phyloP scores from a whole-genome alignment of 2,113 vertebrate genomes.

The Bettongia penicillata region DNA sequence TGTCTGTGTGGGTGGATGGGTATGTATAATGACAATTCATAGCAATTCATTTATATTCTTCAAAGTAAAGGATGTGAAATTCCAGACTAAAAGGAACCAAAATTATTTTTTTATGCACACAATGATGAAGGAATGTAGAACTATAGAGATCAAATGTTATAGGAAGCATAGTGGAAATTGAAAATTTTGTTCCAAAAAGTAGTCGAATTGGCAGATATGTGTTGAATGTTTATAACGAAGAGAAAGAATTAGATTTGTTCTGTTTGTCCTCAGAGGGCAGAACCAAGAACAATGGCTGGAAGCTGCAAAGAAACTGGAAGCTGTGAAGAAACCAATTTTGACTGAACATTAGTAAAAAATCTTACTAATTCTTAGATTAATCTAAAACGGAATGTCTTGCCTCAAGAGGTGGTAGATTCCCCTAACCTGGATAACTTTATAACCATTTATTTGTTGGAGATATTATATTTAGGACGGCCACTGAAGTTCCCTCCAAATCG shows the following conservation, averaged over 20 bases:
- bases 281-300: background rate
- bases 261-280: no score
- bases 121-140: background rate
- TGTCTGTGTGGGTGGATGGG: no score
- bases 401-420: background rate
- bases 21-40: background rate
- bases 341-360: background rate
- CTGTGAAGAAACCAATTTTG: background rate
- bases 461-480: no score
- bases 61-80: no score
- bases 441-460: background rate
- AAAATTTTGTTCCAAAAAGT: background rate
- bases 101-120: background rate
- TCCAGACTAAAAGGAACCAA: no score
- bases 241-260: background rate
- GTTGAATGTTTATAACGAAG: background rate
- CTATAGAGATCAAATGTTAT: background rate
- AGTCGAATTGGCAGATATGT: background rate
- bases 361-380: background rate
- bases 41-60: background rate
- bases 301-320: background rate
- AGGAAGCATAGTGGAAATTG: background rate
- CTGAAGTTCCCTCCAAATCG: background rate
- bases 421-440: background rate
- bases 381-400: background rate